These are phyloP conservation scores for Triplophysa yarkandensis DNA, from an alignment of 2,797 vertebrate species.

Conservation along the genomic window DNA sequence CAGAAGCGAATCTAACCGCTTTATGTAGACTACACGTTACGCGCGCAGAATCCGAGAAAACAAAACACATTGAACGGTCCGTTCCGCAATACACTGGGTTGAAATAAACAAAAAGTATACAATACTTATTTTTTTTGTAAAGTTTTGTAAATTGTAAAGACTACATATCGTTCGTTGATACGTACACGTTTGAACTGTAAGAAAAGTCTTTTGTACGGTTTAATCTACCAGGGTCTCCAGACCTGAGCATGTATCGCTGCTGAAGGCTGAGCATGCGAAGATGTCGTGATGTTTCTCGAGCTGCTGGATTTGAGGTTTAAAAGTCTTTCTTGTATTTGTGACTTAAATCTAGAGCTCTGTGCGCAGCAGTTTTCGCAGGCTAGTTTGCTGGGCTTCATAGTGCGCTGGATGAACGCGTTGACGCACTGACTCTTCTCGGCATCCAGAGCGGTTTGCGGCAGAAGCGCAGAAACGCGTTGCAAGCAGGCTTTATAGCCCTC, in stretches of 20 bases:
- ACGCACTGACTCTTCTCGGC: slow-evolving; percentile 70
- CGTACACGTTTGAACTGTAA: slow-evolving; percentile 49
- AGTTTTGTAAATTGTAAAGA: slow-evolving; percentile 16
- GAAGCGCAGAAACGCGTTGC: slow-evolving; percentile 73
- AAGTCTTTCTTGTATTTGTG: slow-evolving; percentile 70
- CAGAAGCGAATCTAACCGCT: slow-evolving; percentile 71
- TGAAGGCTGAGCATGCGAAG: slow-evolving; percentile 39
- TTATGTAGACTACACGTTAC: slow-evolving; percentile 72
- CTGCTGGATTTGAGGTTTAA: slow-evolving; percentile 64
- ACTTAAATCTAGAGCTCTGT: slow-evolving; percentile 55
- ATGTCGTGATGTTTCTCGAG: slow-evolving; percentile 51
- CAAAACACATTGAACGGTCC: slow-evolving; percentile 69
- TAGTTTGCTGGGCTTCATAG: slow-evolving; percentile 55
- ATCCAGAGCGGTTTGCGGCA: slow-evolving; percentile 74
- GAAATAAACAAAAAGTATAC: slow-evolving; percentile 41
- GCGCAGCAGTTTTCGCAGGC: slow-evolving; percentile 70
- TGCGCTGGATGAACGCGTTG: slow-evolving; percentile 73
- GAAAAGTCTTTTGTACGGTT: neutral
- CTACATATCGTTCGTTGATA: slow-evolving; percentile 8
- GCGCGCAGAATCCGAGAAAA: slow-evolving; percentile 68
- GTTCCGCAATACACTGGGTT: slow-evolving; percentile 43
- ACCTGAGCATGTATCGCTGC: slow-evolving; percentile 54
- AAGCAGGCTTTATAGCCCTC: slow-evolving; percentile 84
- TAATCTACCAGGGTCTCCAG: slow-evolving; percentile 75
- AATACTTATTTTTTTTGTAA: too few species aligned